Percentiles rank a stretch among this genome's conserved stretches.
Conservation (phyloP, 1,140 invertebrate species). For the Sinella curviseta region DNA sequence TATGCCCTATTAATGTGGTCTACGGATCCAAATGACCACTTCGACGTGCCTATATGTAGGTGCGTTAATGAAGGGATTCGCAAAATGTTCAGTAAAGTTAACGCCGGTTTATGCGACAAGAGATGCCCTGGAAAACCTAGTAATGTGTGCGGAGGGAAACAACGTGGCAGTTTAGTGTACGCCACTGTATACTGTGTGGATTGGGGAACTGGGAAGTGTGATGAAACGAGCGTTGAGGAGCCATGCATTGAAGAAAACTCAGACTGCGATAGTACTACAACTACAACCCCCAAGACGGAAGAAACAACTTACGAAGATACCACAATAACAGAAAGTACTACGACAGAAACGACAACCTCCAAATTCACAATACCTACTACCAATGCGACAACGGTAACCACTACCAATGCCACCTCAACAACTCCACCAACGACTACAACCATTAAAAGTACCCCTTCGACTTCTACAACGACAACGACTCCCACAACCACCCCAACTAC, state of each 20-base stretch:
- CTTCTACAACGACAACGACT: background rate
- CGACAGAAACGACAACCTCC: too few relatives aligned
- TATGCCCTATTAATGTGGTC: background rate
- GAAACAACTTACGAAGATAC: background rate
- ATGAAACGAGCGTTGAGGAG: background rate
- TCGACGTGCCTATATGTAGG: background rate
- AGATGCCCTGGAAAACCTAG: background rate
- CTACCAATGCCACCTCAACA: background rate
- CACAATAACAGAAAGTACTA: too few relatives aligned
- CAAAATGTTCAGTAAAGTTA: background rate
- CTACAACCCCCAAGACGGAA: background rate
- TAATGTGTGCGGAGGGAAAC: background rate
- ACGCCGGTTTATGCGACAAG: background rate
- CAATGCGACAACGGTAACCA: too few relatives aligned
- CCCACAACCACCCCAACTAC: background rate
- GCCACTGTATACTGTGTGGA: background rate
- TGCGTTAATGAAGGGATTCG: background rate
- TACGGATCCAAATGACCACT: background rate
- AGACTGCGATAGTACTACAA: background rate
- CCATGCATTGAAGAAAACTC: background rate
- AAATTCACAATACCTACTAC: too few relatives aligned
- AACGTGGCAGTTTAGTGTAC: background rate
- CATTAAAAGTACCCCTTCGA: background rate
- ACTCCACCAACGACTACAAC: background rate
- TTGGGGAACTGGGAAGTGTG: background rate